Base-by-base conservation (phyloP, 2,797 vertebrate species). In the Poecilia velifera region DNA sequence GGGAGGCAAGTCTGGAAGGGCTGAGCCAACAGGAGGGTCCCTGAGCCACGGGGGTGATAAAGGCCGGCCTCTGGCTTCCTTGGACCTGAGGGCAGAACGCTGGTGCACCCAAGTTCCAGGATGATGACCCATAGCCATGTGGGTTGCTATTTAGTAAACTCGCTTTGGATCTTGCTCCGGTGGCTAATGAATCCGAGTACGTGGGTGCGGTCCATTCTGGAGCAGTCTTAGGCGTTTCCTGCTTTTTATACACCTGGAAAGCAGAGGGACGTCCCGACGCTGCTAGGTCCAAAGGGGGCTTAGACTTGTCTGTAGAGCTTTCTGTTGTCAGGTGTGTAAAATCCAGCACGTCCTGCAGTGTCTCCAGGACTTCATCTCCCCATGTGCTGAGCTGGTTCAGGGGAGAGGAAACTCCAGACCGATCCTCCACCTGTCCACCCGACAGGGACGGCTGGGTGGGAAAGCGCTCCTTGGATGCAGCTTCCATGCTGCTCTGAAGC, bases 91-190 rank as follows among this genome's bases (percentile, higher is more conserved):
- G 96, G 57, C 93, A 93, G 93, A 99, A 98, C 9, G 80, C 88
- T 0, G 96, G 94, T 78, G 97, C 96, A 81, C 95, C 86, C 59
- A 94, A 88, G 92, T 98, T 98, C 97, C 97, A 98, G 84, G 81
- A 13, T 53, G 89, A 25, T 82, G 84, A 10, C 47, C 89, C 1
- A 87, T 43, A 85, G 77, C 14, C 7, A 20, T 71, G 49, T 0
- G 55, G 57, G 13, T 89, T 89, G 78, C 45, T 77, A 68, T 77
- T 78, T 25, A n/a, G 46, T 6, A 4, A 39, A 45, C 45, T 84
- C 34, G 51, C 53, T 78, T 93, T 93, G 22, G 91, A 83, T 83
- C 88, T 88, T 0, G 88, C 82, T 31, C 91, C 91, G n/a, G 77
- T 79, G 0, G 77, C 72, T 34, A 43, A 10, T 1, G 25, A 45